phyloP scores from a whole-genome alignment of 1,140 invertebrate genomes.

The Lerema accius region DNA sequence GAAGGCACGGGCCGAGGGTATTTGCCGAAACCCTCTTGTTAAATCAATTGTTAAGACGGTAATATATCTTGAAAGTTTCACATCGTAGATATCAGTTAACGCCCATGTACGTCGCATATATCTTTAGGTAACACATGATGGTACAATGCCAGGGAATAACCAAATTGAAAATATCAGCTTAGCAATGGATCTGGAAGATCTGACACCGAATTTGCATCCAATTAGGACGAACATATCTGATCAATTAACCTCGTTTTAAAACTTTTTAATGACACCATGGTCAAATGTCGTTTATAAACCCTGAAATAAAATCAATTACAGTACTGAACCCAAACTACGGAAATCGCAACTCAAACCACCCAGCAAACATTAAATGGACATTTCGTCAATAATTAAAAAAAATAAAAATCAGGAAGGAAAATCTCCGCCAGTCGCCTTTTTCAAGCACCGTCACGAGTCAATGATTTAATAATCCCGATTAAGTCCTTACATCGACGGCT shows the following conservation, averaged over 20 bases:
- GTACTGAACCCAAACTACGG: no score
- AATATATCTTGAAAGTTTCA: conserved; percentile 26
- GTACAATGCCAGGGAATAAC: no score
- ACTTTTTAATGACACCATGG: no score
- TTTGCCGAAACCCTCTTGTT: conserved; percentile 31
- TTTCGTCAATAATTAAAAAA: not conserved
- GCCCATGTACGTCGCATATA: not conserved
- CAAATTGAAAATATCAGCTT: no score
- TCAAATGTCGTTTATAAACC: no score
- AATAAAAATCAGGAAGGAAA: not conserved
- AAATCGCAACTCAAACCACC: no score
- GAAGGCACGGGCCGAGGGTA: conserved; percentile 23
- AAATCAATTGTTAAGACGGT: conserved; percentile 31
- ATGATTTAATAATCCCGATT: conserved; percentile 29
- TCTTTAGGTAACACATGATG: not conserved
- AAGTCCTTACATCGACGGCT: conserved; percentile 17
- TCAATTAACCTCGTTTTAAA: no score
- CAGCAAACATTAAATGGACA: not conserved
- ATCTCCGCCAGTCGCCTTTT: conserved; percentile 2
- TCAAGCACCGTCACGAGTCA: conserved; percentile 8
- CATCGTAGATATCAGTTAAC: conserved; percentile 25
- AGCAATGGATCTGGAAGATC: no score
- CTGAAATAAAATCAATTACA: no score
- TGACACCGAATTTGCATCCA: no score
- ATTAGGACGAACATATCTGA: no score